A percentile compares a stretch with the other conserved stretches of the same genome.
Evolutionary conservation across 2,113 vertebrate species (phyloP).

Genomic region (Gadus macrocephalus): DNA sequence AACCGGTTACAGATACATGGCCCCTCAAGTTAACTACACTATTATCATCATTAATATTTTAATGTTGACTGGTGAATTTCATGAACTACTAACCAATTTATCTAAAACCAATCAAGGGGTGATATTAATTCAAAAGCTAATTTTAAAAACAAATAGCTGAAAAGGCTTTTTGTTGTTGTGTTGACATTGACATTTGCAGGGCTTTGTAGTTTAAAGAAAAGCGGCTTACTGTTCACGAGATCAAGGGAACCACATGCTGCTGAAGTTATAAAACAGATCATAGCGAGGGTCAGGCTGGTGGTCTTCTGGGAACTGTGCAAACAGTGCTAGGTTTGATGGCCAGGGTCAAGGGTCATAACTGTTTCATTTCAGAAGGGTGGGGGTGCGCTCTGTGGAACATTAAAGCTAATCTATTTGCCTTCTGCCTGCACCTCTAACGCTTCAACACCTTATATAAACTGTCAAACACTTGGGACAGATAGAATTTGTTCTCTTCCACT

Average conservation of each 20-base stretch:
- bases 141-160: no score
- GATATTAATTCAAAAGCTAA: no score
- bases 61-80: no score
- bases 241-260: neutral
- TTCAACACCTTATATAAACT: neutral
- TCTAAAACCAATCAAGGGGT: no score
- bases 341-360: slow-evolving; percentile 46
- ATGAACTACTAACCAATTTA: no score
- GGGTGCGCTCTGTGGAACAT: slow-evolving; percentile 32
- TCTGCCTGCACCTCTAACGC: neutral
- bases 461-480: neutral
- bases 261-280: slow-evolving; percentile 1
- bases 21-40: no score
- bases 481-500: no score
- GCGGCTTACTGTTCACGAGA: neutral
- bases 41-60: no score
- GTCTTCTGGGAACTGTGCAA: slow-evolving; percentile 25
- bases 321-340: slow-evolving; percentile 27
- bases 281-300: slow-evolving; percentile 16
- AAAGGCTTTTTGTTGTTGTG: no score
- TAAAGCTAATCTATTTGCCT: slow-evolving; percentile 15
- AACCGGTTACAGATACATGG: no score
- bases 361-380: slow-evolving; percentile 53
- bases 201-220: no score
- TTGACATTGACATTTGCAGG: no score